Evolutionary conservation across 2,113 vertebrate genomes (phyloP), one percentile per base, ranked within the genome.

Genomic region (Larimichthys crocea): DNA sequence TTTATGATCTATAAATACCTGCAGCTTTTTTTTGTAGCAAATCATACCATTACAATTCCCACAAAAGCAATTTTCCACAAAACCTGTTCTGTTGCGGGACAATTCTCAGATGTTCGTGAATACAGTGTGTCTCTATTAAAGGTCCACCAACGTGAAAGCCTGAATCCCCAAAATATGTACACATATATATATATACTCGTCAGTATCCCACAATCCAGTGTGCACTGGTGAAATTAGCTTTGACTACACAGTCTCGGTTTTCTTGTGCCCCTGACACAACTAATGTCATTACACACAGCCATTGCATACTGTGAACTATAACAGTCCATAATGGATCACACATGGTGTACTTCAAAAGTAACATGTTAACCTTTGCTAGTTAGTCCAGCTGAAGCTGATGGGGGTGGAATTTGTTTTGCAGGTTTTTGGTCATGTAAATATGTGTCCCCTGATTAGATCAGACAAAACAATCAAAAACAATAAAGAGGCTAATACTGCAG

Each of bases 1-100:
- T 57, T 69, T 63, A 14, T 64, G 15, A 57, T 12, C n/a, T 22
- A 22, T 52, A 67, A 50, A 46, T 52, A 24, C 12, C 3, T 55
- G 4, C 14, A 10, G 1, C 3, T 74, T 40, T 40, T 24, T 8
- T 40, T 16, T 19, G 5, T 15, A 79, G 44, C 40, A 53, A 53
- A 53, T 53, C n/a, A 14, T 59, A 26, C 20, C 19, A 24, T 46
- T 52, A 16, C 17, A 53, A 49, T 22, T 65, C 17, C 5, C 61
- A 35, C 40, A 4, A 7, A 57, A 16, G 35, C 35, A 40, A 9
- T 40, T 46, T 42, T 70, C 19, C 31, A 8, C 35, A 57, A 81
- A 86, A 89, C 82, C 64, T 71, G 79, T 52, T 83, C 26, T 82
- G 61, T 62, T 83, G 66, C 52, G 46, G 16, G 69, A 44, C 40